These are phyloP conservation scores for Anagyrus pseudococci DNA, from an alignment of 2,888 invertebrate genomes.

Conservation along the genomic window DNA sequence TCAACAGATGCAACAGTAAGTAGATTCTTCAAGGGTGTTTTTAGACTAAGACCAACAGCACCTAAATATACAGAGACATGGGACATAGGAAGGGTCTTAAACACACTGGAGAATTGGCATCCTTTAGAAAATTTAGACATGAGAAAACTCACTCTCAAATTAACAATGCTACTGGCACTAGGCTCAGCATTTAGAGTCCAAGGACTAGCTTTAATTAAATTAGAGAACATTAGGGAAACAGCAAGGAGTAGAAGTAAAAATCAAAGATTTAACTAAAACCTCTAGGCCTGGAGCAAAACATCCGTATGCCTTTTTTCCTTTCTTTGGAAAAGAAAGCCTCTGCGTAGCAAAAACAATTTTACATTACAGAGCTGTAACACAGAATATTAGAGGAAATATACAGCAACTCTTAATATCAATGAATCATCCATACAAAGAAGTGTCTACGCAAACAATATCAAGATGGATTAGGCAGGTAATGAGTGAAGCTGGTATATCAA, in stretches of 20 bases:
- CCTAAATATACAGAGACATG: constrained; percentile 13
- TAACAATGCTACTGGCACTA: not conserved
- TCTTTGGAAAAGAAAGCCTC: not conserved
- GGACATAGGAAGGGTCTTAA: constrained; percentile 9
- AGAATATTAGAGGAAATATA: not conserved
- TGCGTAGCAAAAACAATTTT: not conserved
- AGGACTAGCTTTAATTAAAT: not conserved
- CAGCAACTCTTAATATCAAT: not conserved
- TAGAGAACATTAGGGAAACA: not conserved
- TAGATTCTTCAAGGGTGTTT: constrained; percentile 22
- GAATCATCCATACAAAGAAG: not conserved
- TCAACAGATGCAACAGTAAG: not conserved
- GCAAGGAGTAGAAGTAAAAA: not conserved
- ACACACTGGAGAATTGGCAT: not conserved
- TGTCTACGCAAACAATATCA: not conserved
- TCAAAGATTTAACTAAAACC: not conserved
- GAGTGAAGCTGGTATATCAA: not conserved
- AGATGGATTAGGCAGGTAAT: constrained; percentile 3
- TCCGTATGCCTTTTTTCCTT: not conserved
- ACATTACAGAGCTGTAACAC: not conserved
- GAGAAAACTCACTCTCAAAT: not conserved
- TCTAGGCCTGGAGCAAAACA: not conserved
- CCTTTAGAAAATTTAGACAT: not conserved
- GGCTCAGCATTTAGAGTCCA: not conserved
- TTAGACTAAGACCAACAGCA: not conserved